Percentiles rank a stretch among this genome's conserved stretches.
phyloP scores from a whole-genome alignment of 2,113 vertebrate genomes.

The Athene cunicularia region DNA sequence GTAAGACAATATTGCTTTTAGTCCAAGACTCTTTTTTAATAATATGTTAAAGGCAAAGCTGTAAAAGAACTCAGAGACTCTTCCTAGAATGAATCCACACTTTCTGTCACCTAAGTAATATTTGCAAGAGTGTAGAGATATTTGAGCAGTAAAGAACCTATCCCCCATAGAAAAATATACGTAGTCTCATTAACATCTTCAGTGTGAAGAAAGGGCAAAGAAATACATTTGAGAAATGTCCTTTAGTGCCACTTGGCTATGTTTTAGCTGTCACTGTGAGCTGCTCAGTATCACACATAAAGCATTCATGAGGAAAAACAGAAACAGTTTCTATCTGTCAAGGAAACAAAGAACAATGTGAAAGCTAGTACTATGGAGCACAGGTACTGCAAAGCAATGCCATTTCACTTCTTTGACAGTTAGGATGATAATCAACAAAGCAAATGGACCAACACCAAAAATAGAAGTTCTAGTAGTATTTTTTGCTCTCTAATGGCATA shows the following conservation, averaged over 20 bases:
- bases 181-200: conserved; percentile 19
- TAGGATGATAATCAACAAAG: conserved; percentile 55
- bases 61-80: background rate
- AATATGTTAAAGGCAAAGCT: background rate
- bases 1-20: background rate
- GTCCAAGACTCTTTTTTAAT: background rate
- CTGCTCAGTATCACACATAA: background rate
- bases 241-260: background rate
- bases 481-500: conserved; percentile 16
- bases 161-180: background rate
- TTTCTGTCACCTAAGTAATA: background rate
- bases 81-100: background rate
- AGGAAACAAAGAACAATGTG: conserved; percentile 26
- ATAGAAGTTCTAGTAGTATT: background rate
- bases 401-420: conserved; percentile 49
- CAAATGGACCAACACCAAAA: conserved; percentile 41
- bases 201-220: background rate
- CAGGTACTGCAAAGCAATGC: background rate
- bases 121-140: background rate
- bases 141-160: background rate
- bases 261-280: background rate
- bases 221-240: conserved; percentile 3
- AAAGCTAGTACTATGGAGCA: background rate
- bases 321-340: conserved; percentile 53
- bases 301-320: conserved; percentile 50